Evolutionary conservation across 92 coral and sea anemone species (phyloP).

Genomic region (Siderastrea siderea): DNA sequence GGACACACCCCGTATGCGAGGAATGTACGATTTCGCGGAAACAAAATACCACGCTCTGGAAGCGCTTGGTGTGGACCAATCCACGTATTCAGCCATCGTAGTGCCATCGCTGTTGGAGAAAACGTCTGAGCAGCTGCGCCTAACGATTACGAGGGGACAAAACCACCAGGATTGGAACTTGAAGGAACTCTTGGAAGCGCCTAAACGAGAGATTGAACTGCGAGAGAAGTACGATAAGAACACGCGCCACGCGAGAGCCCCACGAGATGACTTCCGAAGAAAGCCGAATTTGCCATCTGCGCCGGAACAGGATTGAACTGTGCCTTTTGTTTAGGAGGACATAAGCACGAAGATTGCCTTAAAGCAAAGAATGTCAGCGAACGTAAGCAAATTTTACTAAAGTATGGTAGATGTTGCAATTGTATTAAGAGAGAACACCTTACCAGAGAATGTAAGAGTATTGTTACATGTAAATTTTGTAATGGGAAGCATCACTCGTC

Average conservation of each 20-base stretch:
- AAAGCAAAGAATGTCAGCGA: constrained; percentile 10
- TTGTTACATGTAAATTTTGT: constrained; percentile 22
- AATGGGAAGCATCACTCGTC: constrained; percentile 56
- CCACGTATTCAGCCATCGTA: constrained; percentile 42
- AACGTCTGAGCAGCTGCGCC: constrained; percentile 29
- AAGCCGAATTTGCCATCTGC: background rate
- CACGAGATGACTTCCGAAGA: background rate
- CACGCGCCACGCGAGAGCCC: background rate
- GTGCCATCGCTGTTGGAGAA: constrained; percentile 50
- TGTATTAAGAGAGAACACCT: constrained; percentile 37
- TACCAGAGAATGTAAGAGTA: background rate
- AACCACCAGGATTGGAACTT: constrained; percentile 46
- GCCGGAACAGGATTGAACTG: constrained; percentile 43
- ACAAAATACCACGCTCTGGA: constrained; percentile 49
- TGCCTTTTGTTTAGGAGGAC: constrained; percentile 56
- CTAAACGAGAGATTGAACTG: constrained; percentile 23
- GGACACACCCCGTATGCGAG: constrained; percentile 34
- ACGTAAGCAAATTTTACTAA: constrained; percentile 31
- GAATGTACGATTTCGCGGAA: constrained; percentile 19
- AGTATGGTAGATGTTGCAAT: constrained; percentile 55
- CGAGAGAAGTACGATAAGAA: constrained; percentile 22
- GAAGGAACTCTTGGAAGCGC: constrained; percentile 18
- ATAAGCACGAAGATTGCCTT: constrained; percentile 37
- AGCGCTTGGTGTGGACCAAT: constrained; percentile 58
- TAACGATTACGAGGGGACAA: constrained; percentile 58